Evolutionary conservation across 2,888 invertebrate species (phyloP).

Genomic region (Hesperia comma): DNA sequence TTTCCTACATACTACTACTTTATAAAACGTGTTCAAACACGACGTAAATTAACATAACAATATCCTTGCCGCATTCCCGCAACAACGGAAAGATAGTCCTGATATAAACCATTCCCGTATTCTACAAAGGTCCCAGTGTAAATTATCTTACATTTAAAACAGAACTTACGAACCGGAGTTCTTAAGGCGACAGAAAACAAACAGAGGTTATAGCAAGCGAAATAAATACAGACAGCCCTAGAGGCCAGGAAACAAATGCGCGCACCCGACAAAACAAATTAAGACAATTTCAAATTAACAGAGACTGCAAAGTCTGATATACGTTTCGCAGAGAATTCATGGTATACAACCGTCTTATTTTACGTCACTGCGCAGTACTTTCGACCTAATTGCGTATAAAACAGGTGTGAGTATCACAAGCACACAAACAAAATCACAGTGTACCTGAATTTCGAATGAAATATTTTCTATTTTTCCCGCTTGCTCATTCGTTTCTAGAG

Average conservation of each 20-base stretch:
- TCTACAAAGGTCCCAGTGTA: constrained; percentile 17
- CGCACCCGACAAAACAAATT: constrained; percentile 71
- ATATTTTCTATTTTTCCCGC: constrained; percentile 6
- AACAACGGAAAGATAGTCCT: background rate
- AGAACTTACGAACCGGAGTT: constrained; percentile 28
- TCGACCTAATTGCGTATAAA: constrained; percentile 54
- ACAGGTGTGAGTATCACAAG: constrained; percentile 48
- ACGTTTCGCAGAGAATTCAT: constrained; percentile 58
- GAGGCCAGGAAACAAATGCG: constrained; percentile 69
- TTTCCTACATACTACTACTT: background rate
- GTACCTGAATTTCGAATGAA: constrained; percentile 13
- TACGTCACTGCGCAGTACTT: constrained; percentile 49
- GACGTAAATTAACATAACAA: constrained; percentile 1
- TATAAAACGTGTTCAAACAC: background rate
- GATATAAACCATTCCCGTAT: constrained; percentile 22
- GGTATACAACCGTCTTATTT: constrained; percentile 58
- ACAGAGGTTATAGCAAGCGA: constrained; percentile 51
- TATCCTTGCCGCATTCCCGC: background rate
- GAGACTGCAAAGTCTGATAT: constrained; percentile 71
- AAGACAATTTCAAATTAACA: constrained; percentile 79
- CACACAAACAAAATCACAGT: constrained; percentile 36
- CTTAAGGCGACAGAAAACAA: constrained; percentile 44
- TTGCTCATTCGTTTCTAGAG: background rate
- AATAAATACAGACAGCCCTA: constrained; percentile 54
- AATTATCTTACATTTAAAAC: constrained; percentile 32